A percentile compares a stretch with the other conserved stretches of the same genome.
Conservation (phyloP, 2,113 vertebrate species). For the Campylomormyrus numenius region DNA sequence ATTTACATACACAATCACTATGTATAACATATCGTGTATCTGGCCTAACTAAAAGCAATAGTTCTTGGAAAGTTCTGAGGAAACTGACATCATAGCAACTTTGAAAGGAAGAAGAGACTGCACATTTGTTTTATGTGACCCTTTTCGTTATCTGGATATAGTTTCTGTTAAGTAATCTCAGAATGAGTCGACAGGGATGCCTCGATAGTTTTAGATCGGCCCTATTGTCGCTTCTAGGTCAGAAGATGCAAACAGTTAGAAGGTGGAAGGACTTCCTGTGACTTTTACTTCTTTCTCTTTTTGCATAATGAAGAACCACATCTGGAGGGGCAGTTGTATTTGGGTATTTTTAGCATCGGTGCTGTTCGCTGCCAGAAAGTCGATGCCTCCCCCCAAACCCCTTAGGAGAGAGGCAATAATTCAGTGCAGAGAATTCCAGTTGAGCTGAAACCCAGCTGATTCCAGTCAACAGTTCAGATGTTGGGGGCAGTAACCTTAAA, state of each 20-base stretch:
- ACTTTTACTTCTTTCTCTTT: conserved; percentile 5
- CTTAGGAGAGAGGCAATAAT: conserved; percentile 25
- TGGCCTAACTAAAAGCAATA: not conserved
- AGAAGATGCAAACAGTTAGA: not conserved
- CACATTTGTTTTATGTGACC: not conserved
- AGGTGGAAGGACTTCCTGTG: not conserved
- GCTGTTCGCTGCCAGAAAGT: conserved; percentile 39
- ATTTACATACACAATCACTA: not conserved
- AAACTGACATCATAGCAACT: not conserved
- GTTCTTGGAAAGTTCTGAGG: not conserved
- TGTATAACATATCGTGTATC: not conserved
- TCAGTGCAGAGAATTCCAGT: conserved; percentile 32
- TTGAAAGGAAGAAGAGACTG: not conserved
- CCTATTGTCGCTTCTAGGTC: not conserved
- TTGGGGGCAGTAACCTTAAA: not conserved
- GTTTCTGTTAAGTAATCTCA: not conserved
- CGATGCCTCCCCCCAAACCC: conserved; percentile 13
- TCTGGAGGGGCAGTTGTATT: conserved; percentile 30
- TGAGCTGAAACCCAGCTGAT: conserved; percentile 24
- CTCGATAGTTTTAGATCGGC: not conserved
- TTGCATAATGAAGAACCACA: conserved; percentile 35
- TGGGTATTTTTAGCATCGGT: conserved; percentile 43
- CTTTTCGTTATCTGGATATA: not conserved
- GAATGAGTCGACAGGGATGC: not conserved
- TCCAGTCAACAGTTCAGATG: conserved; percentile 23